Conservation (phyloP, 2,113 vertebrate species). For the Callospermophilus lateralis region DNA sequence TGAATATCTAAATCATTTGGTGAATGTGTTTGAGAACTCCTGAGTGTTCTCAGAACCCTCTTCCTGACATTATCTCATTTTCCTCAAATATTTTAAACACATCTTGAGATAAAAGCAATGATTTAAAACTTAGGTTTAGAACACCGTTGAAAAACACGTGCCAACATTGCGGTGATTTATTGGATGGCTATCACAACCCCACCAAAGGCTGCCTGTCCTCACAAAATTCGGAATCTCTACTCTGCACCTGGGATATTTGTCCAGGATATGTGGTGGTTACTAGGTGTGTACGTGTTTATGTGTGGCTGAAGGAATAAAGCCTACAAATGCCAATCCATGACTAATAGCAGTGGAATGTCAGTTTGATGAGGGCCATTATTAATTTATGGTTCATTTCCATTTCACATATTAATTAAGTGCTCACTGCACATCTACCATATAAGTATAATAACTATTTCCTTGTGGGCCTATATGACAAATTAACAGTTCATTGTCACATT, state of each 20-base stretch:
- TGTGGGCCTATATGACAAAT: not conserved
- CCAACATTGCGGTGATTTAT: not conserved
- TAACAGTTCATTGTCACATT: not conserved
- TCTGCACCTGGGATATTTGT: not conserved
- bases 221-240: not conserved
- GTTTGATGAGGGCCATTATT: conserved; percentile 50
- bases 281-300: not conserved
- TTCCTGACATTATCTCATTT: not conserved
- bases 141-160: not conserved
- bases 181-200: too few species aligned
- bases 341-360: conserved; percentile 44
- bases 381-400: conserved; percentile 63
- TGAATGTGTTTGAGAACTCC: conserved; percentile 13
- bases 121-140: conserved; percentile 26
- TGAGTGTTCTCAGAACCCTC: not conserved
- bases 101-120: conserved; percentile 47
- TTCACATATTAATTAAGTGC: conserved; percentile 19
- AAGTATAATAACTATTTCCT: not conserved
- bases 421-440: not conserved
- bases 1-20: conserved; percentile 13
- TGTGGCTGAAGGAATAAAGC: not conserved
- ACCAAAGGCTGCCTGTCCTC: not conserved
- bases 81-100: conserved; percentile 13
- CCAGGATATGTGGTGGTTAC: not conserved
- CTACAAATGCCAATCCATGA: conserved; percentile 32